A percentile compares a stretch with the other conserved stretches of the same genome.
phyloP scores from a whole-genome alignment of 2,113 vertebrate species.

The Paradisaea rubra region DNA sequence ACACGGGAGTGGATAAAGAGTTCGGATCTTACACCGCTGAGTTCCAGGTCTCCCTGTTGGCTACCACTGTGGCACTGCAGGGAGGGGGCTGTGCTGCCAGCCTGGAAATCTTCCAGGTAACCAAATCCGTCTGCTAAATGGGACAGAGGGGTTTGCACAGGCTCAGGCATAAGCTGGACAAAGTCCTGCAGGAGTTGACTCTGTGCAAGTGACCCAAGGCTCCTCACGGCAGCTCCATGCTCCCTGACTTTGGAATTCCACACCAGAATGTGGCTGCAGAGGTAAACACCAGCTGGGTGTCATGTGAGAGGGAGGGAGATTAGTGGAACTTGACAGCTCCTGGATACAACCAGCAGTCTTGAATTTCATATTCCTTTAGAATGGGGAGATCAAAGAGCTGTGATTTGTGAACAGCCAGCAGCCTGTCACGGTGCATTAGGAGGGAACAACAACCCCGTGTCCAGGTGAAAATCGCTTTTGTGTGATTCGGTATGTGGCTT shows the following conservation, averaged over 20 bases:
- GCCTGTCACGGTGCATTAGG: constrained; percentile 1
- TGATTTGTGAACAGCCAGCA: background rate
- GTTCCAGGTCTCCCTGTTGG: background rate
- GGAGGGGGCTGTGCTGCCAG: background rate
- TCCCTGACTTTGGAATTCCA: background rate
- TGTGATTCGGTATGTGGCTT: background rate
- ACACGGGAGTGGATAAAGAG: background rate
- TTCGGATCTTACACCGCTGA: background rate
- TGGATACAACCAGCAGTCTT: background rate
- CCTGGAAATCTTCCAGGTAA: background rate
- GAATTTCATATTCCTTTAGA: background rate
- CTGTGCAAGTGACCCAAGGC: background rate
- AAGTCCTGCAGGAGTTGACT: background rate
- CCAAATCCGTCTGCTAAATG: background rate
- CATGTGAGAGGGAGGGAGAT: background rate
- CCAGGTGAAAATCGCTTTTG: constrained; percentile 32
- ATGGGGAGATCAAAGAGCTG: constrained; percentile 8
- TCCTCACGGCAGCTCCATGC: accelerated
- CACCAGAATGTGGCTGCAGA: background rate
- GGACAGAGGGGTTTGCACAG: background rate
- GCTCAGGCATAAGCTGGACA: background rate
- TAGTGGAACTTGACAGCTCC: background rate
- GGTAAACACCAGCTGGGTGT: constrained; percentile 23
- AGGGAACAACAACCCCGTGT: background rate
- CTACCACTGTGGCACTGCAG: background rate